phyloP scores from a whole-genome alignment of 2,113 vertebrate species.

The Chauna torquata region DNA sequence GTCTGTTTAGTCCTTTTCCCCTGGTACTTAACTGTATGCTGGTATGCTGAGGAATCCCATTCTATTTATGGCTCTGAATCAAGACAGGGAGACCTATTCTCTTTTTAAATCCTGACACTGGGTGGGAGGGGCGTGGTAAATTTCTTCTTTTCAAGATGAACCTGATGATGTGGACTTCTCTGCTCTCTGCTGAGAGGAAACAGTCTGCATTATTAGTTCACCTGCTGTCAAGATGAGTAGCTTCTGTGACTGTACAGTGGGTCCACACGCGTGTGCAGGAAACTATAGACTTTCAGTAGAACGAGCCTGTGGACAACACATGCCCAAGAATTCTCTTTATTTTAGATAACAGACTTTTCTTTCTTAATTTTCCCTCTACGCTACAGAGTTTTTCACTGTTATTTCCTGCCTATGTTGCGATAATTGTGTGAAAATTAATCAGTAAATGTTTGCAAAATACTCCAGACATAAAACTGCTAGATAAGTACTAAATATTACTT shows the following conservation, averaged over 20 bases:
- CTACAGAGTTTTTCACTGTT: neutral
- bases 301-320: neutral
- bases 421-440: constrained; percentile 14
- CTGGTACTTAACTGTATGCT: constrained; percentile 7
- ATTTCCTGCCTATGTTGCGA: constrained; percentile 1
- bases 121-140: neutral
- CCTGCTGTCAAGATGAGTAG: neutral
- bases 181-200: neutral
- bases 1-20: constrained; percentile 49
- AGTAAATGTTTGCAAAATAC: constrained; percentile 50
- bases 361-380: neutral
- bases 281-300: neutral
- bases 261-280: neutral
- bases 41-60: constrained; percentile 19
- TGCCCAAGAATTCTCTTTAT: neutral
- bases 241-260: neutral
- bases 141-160: constrained; percentile 7
- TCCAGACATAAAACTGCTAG: constrained; percentile 26
- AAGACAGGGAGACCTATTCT: neutral
- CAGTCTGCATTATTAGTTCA: neutral
- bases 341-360: neutral
- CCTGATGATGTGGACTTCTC: neutral
- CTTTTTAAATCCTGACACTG: neutral
- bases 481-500: constrained; percentile 31
- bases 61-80: neutral